A percentile compares a stretch with the other conserved stretches of the same genome.
These are phyloP conservation scores for Tangara arthus DNA, from an alignment of 2,797 vertebrate genomes.

Conservation along the genomic window DNA sequence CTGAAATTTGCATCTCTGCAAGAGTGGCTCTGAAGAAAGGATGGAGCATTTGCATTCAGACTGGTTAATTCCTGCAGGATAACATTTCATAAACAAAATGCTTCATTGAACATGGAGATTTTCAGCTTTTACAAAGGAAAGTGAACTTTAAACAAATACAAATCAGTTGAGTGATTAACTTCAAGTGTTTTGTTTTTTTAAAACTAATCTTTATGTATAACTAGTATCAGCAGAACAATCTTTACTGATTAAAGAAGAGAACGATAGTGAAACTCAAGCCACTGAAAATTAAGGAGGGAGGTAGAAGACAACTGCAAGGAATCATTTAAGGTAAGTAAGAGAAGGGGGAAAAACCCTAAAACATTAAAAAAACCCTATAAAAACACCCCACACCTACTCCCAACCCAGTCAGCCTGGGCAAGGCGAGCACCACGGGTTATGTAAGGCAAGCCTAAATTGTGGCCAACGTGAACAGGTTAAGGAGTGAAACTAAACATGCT, in stretches of 20 bases:
- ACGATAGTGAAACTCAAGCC: not conserved
- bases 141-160: slow-evolving; percentile 72
- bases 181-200: slow-evolving; percentile 27
- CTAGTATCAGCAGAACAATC: slow-evolving; percentile 68
- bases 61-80: slow-evolving; percentile 56
- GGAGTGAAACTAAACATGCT: not conserved
- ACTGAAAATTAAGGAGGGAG: not conserved
- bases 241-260: slow-evolving; percentile 63
- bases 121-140: slow-evolving; percentile 41
- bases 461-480: not conserved
- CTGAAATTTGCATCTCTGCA: slow-evolving; percentile 68
- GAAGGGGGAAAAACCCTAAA: not conserved
- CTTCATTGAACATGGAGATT: slow-evolving; percentile 65
- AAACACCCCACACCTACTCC: too few relatives aligned
- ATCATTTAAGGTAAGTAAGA: not conserved
- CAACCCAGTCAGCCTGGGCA: not conserved
- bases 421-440: not conserved
- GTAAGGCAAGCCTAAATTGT: not conserved
- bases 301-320: not conserved
- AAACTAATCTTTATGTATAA: slow-evolving; percentile 62
- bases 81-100: slow-evolving; percentile 69
- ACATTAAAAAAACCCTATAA: not conserved
- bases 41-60: slow-evolving; percentile 62
- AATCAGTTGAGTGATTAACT: slow-evolving; percentile 67
- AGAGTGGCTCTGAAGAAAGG: slow-evolving; percentile 54